Evolutionary conservation across 2,113 vertebrate species (phyloP).

Genomic region (Scortum barcoo): DNA sequence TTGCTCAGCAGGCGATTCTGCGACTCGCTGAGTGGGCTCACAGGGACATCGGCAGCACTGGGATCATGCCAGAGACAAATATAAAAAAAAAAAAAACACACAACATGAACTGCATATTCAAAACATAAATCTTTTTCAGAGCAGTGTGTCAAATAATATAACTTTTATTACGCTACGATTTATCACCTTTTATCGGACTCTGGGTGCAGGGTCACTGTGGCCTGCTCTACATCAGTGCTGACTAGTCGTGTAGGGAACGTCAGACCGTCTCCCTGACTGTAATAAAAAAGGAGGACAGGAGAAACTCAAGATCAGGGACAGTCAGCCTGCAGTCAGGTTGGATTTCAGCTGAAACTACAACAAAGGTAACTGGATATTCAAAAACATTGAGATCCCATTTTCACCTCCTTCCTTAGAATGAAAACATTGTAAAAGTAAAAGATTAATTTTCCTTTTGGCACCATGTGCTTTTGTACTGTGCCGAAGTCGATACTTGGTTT

Average conservation of each 20-base stretch:
- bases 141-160: neutral
- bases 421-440: neutral
- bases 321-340: no score
- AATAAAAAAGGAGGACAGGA: conserved; percentile 52
- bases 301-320: conserved; percentile 20
- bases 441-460: no score
- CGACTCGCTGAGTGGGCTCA: conserved; percentile 91
- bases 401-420: neutral
- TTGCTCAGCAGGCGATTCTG: conserved; percentile 90
- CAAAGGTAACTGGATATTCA: neutral
- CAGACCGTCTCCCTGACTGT: conserved; percentile 94
- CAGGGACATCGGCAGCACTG: conserved; percentile 83
- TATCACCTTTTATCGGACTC: conserved; percentile 89
- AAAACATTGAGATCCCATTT: neutral
- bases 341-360: neutral
- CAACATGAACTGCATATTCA: neutral
- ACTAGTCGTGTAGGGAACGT: conserved; percentile 94
- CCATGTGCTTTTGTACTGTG: neutral
- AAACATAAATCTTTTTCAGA: neutral
- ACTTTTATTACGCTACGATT: neutral
- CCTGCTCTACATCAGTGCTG: conserved; percentile 90
- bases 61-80: conserved; percentile 2
- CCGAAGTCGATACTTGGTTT: neutral
- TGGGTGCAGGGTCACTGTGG: conserved; percentile 83
- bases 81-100: neutral